Conservation (phyloP, 1,140 invertebrate species). For the Oreohelix idahoensis region DNA sequence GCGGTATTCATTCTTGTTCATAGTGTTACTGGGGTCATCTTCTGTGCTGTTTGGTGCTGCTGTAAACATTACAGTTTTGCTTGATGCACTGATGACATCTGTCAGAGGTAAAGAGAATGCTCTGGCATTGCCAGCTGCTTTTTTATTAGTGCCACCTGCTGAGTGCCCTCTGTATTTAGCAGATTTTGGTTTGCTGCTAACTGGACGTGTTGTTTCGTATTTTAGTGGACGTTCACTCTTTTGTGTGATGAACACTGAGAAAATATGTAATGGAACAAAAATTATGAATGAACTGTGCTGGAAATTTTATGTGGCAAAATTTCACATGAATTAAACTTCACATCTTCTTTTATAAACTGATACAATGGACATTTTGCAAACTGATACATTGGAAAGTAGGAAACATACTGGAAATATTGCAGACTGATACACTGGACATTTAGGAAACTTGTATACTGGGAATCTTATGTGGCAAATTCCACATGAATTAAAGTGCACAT, state of each 20-base stretch:
- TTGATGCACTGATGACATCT: neutral
- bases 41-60: neutral
- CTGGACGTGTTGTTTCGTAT: conserved; percentile 36
- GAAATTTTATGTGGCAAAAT: too few relatives aligned
- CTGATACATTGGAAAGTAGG: too few relatives aligned
- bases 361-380: too few relatives aligned
- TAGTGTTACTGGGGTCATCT: neutral
- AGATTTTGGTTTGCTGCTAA: conserved; percentile 14
- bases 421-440: too few relatives aligned
- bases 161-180: conserved; percentile 17
- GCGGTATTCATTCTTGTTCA: neutral
- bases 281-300: neutral
- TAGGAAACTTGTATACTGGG: too few relatives aligned
- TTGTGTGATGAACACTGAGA: conserved; percentile 36
- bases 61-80: neutral
- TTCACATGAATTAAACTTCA: too few relatives aligned
- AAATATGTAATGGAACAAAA: neutral
- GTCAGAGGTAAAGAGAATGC: neutral
- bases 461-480: too few relatives aligned
- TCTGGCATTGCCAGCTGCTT: neutral
- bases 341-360: too few relatives aligned
- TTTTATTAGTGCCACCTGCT: neutral
- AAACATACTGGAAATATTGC: too few relatives aligned
- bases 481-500: too few relatives aligned
- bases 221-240: conserved; percentile 33